Base-by-base conservation (phyloP, 2,113 vertebrate species). In the Lichenostomus cassidix region DNA sequence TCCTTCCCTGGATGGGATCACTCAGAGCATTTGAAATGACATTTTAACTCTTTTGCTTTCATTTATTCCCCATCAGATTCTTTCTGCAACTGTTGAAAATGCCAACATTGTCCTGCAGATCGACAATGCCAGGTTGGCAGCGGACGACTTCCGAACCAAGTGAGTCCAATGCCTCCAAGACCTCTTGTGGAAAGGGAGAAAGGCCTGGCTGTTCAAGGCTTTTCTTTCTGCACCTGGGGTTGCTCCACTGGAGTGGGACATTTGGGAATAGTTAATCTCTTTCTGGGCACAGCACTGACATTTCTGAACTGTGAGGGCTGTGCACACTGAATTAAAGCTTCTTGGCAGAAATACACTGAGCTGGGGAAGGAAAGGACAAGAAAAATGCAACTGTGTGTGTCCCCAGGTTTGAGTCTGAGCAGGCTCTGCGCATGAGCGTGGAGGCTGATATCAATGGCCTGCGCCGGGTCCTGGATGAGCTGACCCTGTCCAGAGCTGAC, bases 391-490 rank as follows among this genome's bases (percentile, higher is more conserved):
- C 6, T 56, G 20, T 74, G 39, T 28, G 55, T 88, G 77, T 44
- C 56, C 49, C 97, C 88, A 99, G 99, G 97, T 98, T 92, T 1
- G 98, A 99, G 97, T 97, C 97, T 0, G 99, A 99, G 97, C 81
- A 98, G 96, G 83, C 95, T 65, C 98, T 99, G 98, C 98, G 97
- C 5, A 96, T 98, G 97, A 98, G 98, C 0, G 98, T 99, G 94
- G 99, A 99, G 96, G 94, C 98, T 0, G 99, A 99, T 62, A 99
- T 98, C 94, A 97, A 95, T 0, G 98, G 98, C 12, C 97, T 99
- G 95, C 98, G 99, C 25, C 97, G 96, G 3, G 98, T 99, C 19
- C 97, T 99, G 97, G 99, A 99, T 0, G 98, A 99, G 8, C 97
- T 99, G 97, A 99, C 99, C 47, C 73, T 98, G 95, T 24, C 97